Conservation (phyloP, 92 coral and sea anemone genomes). For the Actinernus sp. region DNA sequence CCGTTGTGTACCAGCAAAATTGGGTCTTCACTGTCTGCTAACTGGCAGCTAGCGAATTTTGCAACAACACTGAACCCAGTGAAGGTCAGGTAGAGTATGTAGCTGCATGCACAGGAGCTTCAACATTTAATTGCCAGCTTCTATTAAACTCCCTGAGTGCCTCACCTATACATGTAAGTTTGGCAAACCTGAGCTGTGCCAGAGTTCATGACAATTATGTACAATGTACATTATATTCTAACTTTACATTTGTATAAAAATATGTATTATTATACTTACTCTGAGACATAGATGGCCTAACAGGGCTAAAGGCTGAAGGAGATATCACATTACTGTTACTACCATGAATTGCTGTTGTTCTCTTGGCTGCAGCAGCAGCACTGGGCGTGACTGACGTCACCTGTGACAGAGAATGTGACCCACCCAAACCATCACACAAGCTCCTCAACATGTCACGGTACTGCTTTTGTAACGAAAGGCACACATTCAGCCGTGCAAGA, state of each 20-base stretch:
- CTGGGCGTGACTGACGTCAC: slow-evolving; percentile 70
- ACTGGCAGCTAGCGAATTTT: no score
- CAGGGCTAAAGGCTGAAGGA: slow-evolving; percentile 63
- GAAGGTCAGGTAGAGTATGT: no score
- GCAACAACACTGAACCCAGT: no score
- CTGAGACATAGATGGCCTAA: slow-evolving; percentile 79
- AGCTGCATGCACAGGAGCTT: no score
- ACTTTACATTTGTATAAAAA: not conserved
- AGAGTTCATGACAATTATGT: not conserved
- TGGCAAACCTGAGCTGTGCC: no score
- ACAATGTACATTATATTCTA: not conserved
- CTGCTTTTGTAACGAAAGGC: slow-evolving; percentile 91
- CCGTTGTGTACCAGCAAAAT: no score
- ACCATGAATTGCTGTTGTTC: slow-evolving; percentile 52
- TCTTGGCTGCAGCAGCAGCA: slow-evolving; percentile 46
- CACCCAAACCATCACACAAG: slow-evolving; percentile 91
- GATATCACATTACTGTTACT: slow-evolving; percentile 83
- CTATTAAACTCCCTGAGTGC: no score
- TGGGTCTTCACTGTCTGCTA: no score
- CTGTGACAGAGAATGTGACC: slow-evolving; percentile 75
- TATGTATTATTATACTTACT: slow-evolving; percentile 47
- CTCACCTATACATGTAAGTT: no score
- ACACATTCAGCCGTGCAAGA: slow-evolving; percentile 81
- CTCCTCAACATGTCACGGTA: slow-evolving; percentile 98
- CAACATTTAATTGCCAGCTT: no score